These are phyloP conservation scores for Pyrgus malvae DNA, from an alignment of 2,888 invertebrate genomes.

Conservation along the genomic window DNA sequence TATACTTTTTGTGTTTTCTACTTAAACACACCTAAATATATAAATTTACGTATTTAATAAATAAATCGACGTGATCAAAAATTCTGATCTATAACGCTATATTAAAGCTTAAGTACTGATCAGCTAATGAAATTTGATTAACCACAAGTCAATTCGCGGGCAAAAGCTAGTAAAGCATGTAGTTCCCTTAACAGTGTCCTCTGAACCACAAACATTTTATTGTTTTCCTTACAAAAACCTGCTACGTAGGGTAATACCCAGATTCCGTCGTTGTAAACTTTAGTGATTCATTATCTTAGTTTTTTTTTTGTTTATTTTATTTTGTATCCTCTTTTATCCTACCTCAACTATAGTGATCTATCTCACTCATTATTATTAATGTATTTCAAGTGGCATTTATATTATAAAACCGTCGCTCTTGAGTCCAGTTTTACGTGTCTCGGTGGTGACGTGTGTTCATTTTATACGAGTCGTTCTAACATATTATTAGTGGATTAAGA, in stretches of 20 bases:
- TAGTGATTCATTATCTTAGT: not conserved
- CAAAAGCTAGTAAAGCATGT: too few species aligned
- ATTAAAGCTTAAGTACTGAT: too few species aligned
- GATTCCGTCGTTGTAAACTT: not conserved
- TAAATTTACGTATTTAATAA: too few species aligned
- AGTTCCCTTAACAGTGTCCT: too few species aligned
- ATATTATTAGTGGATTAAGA: too few species aligned
- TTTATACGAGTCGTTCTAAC: not conserved
- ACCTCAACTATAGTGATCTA: not conserved
- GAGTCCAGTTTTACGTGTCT: slow-evolving; percentile 3
- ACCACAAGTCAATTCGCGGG: too few species aligned
- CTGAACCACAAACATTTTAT: too few species aligned
- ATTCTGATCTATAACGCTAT: too few species aligned
- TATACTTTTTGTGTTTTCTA: too few species aligned
- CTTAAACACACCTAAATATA: too few species aligned
- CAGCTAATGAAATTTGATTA: too few species aligned
- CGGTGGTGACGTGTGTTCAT: not conserved
- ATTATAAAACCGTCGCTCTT: slow-evolving; percentile 3
- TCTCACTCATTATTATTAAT: slow-evolving; percentile 1
- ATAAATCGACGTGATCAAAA: too few species aligned
- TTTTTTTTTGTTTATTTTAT: not conserved
- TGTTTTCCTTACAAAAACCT: not conserved
- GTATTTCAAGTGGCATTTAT: slow-evolving; percentile 7
- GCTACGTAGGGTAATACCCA: not conserved
- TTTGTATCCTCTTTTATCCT: not conserved